Evolutionary conservation across 2,113 vertebrate species (phyloP).

Genomic region (Perca fluviatilis): DNA sequence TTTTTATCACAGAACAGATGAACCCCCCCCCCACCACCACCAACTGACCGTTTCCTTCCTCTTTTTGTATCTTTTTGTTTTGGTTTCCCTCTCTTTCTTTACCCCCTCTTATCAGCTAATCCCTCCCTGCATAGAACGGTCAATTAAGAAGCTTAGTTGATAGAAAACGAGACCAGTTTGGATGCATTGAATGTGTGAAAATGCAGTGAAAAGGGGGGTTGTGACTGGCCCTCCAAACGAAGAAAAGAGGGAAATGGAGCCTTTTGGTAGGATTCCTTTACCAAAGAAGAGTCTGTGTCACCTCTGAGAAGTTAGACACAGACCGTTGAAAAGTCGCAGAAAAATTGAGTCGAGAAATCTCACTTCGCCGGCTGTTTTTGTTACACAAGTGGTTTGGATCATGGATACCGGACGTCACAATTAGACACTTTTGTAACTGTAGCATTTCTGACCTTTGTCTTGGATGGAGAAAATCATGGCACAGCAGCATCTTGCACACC

Average conservation of each 20-base stretch:
- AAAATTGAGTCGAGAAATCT: conserved; percentile 33
- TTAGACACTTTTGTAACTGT: conserved; percentile 56
- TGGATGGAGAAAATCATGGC: conserved; percentile 15
- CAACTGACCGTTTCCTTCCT: conserved; percentile 71
- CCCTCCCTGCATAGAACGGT: conserved; percentile 56
- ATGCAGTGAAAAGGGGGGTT: conserved; percentile 59
- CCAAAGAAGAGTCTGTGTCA: conserved; percentile 43
- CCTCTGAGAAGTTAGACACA: conserved; percentile 37
- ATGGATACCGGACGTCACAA: conserved; percentile 30
- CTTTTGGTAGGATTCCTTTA: conserved; percentile 46
- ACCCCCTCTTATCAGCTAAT: conserved; percentile 67
- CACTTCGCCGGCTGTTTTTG: conserved; percentile 22
- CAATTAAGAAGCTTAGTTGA: conserved; percentile 75
- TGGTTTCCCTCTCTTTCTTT: conserved; percentile 57
- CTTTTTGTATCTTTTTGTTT: conserved; percentile 73
- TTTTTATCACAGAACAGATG: conserved; percentile 64
- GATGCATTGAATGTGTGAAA: conserved; percentile 68
- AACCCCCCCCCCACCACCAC: conserved; percentile 34
- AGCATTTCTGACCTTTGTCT: conserved; percentile 41
- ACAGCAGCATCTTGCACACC: conserved; percentile 5
- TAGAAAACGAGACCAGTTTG: conserved; percentile 65
- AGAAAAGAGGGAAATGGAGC: conserved; percentile 64
- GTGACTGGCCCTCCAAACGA: conserved; percentile 53
- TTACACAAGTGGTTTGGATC: conserved; percentile 53
- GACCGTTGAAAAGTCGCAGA: conserved; percentile 25